Evolutionary conservation across 2,113 vertebrate genomes (phyloP), one percentile per base, ranked within the genome.

Genomic region (Psilopsiagon aurifrons): DNA sequence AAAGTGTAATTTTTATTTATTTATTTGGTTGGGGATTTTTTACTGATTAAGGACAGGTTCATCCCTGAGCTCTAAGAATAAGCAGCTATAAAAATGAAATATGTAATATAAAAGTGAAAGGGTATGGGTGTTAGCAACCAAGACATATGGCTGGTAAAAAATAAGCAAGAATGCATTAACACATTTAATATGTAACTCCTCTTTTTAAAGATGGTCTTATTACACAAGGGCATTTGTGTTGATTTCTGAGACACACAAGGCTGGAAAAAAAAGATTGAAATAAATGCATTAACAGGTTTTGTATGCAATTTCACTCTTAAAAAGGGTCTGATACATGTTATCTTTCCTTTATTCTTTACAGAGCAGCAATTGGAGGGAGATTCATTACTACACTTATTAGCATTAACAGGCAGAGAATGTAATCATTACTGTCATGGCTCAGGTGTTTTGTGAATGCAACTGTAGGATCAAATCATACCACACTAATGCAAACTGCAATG

Each of bases 371-470:
- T 55, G 81, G 76, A 92, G 46, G 81, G 35, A 84, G 77, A 44
- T 52, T 93, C 81, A 90, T 90, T 90, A 95, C 83, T 93, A 83
- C 23, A 81, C 46, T 62, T 66, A 84, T 88, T 67, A 94, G 19
- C 78, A 88, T 87, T 94, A 93, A 68, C 29, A 4, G 88, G 60
- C 91, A 96, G 84, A 44, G 79, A 83, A 80, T 82, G 75, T 83
- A 95, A 68, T 88, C 95, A 76, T 54, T 96, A 85, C 43, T 95
- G 90, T 86, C 90, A 94, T 17, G 86, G 92, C 94, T 96, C 95
- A 95, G 87, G 96, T 90, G 82, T 69, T 93, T 63, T 51, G 76
- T 74, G 78, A 93, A 87, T 92, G 90, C 82, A 93, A 81, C 43
- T 91, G 73, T 81, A 96, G 68, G 33, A 90, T 96, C 87, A 75